Conservation (phyloP, 2,113 vertebrate genomes). For the Psettodes erumei region DNA sequence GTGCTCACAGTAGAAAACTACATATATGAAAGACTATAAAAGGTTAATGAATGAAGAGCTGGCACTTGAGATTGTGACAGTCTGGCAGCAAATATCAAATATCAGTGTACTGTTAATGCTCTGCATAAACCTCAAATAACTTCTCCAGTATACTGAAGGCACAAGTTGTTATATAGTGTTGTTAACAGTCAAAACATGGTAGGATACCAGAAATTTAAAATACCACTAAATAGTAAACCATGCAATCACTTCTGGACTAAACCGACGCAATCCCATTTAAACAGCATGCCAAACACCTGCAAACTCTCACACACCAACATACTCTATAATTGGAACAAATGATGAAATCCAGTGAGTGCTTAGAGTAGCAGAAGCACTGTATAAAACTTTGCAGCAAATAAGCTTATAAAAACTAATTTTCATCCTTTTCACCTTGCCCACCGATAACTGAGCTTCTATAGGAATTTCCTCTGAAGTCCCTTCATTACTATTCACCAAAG, state of each 20-base stretch:
- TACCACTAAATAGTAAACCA: not conserved
- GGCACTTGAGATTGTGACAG: not conserved
- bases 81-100: not conserved
- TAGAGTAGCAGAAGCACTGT: not conserved
- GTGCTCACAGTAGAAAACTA: no score
- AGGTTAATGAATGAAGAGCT: not conserved
- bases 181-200: not conserved
- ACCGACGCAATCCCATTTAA: not conserved
- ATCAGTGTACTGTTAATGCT: conserved; percentile 9
- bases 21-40: no score
- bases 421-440: not conserved
- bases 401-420: not conserved
- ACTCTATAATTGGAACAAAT: not conserved
- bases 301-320: not conserved
- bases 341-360: not conserved
- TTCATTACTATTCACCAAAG: conserved; percentile 21
- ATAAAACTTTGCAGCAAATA: not conserved
- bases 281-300: not conserved
- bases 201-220: not conserved
- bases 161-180: conserved; percentile 1
- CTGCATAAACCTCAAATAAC: not conserved
- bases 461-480: not conserved
- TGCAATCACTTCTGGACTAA: not conserved
- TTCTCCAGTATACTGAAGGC: conserved; percentile 10
- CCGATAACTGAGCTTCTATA: not conserved